phyloP scores from a whole-genome alignment of 2,888 invertebrate species.

The Eucera pruinosa region DNA sequence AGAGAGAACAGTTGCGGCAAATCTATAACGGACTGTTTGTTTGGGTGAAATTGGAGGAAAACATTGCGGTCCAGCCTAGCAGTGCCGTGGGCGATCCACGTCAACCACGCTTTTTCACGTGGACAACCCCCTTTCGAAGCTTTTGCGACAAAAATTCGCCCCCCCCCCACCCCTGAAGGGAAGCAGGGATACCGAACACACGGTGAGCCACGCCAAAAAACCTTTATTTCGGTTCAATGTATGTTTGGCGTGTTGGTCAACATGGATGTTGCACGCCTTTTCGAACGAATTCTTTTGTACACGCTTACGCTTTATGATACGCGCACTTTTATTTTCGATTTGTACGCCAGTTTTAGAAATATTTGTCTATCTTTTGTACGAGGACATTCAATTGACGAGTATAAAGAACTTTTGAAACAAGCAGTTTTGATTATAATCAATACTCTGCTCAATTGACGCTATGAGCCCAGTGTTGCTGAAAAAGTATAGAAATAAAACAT shows the following conservation, averaged over 20 bases:
- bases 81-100: slow-evolving; percentile 64
- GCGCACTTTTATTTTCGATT: slow-evolving; percentile 1
- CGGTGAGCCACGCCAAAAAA: slow-evolving; percentile 39
- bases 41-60: slow-evolving; percentile 80
- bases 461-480: too few relatives aligned
- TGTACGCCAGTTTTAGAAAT: slow-evolving; percentile 6
- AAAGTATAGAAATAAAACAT: too few relatives aligned
- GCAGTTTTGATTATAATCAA: slow-evolving; percentile 1
- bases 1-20: slow-evolving; percentile 69
- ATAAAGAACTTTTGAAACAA: slow-evolving; percentile 3
- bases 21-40: slow-evolving; percentile 79
- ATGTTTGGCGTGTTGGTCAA: slow-evolving; percentile 54
- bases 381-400: neutral
- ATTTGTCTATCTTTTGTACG: neutral
- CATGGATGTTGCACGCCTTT: slow-evolving; percentile 41
- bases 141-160: slow-evolving; percentile 52
- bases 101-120: slow-evolving; percentile 54
- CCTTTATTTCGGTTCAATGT: slow-evolving; percentile 53
- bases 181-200: neutral
- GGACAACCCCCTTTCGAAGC: slow-evolving; percentile 30
- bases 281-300: slow-evolving; percentile 40
- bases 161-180: slow-evolving; percentile 9
- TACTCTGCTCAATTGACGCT: neutral
- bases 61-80: slow-evolving; percentile 71
- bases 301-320: neutral